These are phyloP conservation scores for Caenorhabditis sp. DNA, from an alignment of 2,888 invertebrate genomes.

Conservation along the genomic window DNA sequence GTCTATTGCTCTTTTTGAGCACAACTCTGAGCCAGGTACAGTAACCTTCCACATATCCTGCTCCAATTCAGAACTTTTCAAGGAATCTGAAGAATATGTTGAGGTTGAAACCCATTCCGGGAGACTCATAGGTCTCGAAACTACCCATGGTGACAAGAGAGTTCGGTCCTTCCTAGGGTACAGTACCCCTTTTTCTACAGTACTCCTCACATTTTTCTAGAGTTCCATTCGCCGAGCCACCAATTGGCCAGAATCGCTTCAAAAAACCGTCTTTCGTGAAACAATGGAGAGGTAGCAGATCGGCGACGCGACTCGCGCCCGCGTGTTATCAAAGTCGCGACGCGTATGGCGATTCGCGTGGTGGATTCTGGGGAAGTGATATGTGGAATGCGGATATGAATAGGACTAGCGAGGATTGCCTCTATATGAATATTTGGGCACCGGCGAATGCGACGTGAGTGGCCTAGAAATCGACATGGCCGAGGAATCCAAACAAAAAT, in stretches of 20 bases:
- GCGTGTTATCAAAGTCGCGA: conserved; percentile 66
- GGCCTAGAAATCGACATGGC: background rate
- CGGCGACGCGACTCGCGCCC: conserved; percentile 49
- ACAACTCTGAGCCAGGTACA: too few species aligned
- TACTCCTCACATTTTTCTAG: too few species aligned
- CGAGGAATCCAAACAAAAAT: too few species aligned
- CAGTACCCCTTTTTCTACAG: too few species aligned
- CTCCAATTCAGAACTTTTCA: too few species aligned
- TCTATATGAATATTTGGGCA: conserved; percentile 89
- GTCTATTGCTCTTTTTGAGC: too few species aligned
- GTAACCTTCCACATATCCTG: too few species aligned
- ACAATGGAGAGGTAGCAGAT: conserved; percentile 59
- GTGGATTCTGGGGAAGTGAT: conserved; percentile 78
- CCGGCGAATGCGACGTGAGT: conserved; percentile 74
- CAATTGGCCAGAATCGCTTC: conserved; percentile 58
- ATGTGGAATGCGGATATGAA: conserved; percentile 97
- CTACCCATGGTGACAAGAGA: too few species aligned
- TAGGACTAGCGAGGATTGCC: conserved; percentile 89
- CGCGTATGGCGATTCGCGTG: conserved; percentile 38
- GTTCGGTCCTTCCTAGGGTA: background rate
- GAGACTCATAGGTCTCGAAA: too few species aligned
- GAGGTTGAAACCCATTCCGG: too few species aligned
- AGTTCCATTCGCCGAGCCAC: conserved; percentile 68
- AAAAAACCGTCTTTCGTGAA: conserved; percentile 56
- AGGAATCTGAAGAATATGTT: too few species aligned